phyloP scores from a whole-genome alignment of 2,113 vertebrate genomes.

The Castor canadensis region DNA sequence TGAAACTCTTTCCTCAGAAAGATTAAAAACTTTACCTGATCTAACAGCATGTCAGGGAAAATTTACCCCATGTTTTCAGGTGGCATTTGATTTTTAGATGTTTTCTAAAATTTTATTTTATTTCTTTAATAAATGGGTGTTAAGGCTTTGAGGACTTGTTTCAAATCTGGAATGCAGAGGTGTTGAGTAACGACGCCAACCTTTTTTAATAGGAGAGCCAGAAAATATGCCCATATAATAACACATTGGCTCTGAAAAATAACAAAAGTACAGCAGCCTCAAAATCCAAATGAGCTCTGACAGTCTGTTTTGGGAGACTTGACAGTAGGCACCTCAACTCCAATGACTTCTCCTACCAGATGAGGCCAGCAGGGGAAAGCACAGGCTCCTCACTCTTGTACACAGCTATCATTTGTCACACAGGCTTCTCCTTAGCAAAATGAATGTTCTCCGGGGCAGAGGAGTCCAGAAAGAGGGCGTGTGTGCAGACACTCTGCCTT shows the following conservation, averaged over 20 bases:
- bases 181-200: background rate
- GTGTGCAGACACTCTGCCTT: background rate
- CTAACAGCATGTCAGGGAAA: background rate
- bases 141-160: background rate
- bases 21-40: background rate
- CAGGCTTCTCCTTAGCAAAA: background rate
- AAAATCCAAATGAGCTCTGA: background rate
- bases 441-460: background rate
- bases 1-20: background rate
- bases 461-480: background rate
- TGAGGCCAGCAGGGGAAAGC: rapidly evolving
- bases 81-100: background rate
- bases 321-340: too few relatives aligned
- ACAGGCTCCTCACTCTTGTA: background rate
- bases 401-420: rapidly evolving
- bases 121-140: background rate
- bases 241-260: background rate
- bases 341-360: rapidly evolving
- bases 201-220: background rate
- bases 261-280: background rate
- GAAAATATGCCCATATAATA: rapidly evolving
- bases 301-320: background rate
- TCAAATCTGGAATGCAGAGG: background rate
- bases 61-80: background rate
- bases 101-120: background rate